phyloP scores from a whole-genome alignment of 2,888 invertebrate species.

The Ophion ellenae region DNA sequence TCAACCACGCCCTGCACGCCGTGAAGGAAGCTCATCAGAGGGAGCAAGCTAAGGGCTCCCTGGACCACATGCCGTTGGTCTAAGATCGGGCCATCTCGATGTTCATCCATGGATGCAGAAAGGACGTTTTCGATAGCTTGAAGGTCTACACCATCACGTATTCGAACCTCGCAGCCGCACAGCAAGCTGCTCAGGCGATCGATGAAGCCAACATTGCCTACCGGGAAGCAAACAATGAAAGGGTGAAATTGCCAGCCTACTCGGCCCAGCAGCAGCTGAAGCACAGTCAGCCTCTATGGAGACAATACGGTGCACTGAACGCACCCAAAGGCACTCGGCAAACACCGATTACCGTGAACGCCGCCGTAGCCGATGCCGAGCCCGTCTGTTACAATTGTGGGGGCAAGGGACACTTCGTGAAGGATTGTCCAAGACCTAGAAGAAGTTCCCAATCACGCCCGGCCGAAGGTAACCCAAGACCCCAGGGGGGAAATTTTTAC shows the following conservation, averaged over 20 bases:
- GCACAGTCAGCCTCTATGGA: neutral
- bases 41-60: constrained; percentile 25
- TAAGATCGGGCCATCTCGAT: constrained; percentile 13
- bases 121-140: constrained; percentile 4
- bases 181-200: constrained; percentile 12
- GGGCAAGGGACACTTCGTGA: constrained; percentile 3
- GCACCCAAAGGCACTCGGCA: constrained; percentile 12
- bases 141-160: constrained; percentile 5
- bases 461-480: neutral
- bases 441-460: neutral
- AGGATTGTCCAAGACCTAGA: constrained; percentile 15
- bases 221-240: constrained; percentile 13
- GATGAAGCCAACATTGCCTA: constrained; percentile 12
- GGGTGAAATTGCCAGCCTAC: neutral
- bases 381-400: constrained; percentile 15
- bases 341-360: constrained; percentile 12
- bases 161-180: constrained; percentile 16
- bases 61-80: constrained; percentile 24
- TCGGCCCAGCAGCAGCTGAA: too few species aligned
- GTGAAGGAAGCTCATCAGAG: constrained; percentile 17
- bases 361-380: constrained; percentile 12
- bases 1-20: constrained; percentile 9
- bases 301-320: neutral
- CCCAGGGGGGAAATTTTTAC: constrained; percentile 12
- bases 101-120: constrained; percentile 22